Evolutionary conservation across 2,888 invertebrate genomes (phyloP).

Genomic region (Nemotelus nigrinus): DNA sequence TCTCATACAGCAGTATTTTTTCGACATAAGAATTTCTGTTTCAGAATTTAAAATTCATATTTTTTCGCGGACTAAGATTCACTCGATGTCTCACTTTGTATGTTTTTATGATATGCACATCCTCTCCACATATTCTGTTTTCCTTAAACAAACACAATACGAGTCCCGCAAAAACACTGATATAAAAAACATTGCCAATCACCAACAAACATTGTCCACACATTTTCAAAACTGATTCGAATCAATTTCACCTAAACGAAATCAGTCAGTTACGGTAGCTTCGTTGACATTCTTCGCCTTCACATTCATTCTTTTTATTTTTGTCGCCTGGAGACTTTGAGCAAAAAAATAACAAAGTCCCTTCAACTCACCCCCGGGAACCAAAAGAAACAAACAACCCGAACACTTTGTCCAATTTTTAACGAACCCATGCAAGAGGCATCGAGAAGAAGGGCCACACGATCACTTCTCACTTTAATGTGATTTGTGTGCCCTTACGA

Average conservation of each 20-base stretch:
- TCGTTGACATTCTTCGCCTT: conserved; percentile 26
- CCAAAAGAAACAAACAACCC: not conserved
- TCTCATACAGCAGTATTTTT: too few relatives aligned
- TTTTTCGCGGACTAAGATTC: too few relatives aligned
- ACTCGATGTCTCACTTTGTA: too few relatives aligned
- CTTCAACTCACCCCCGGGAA: not conserved
- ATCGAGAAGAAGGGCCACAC: conserved; percentile 38
- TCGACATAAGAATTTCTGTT: too few relatives aligned
- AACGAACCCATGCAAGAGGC: not conserved
- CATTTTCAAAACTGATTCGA: conserved; percentile 47
- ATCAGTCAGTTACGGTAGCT: conserved; percentile 48
- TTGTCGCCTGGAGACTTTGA: too few relatives aligned
- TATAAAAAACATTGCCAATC: not conserved
- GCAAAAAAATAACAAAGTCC: not conserved
- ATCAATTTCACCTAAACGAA: conserved; percentile 33
- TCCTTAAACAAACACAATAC: too few relatives aligned
- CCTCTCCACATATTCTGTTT: too few relatives aligned
- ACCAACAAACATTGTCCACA: conserved; percentile 40
- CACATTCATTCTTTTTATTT: conserved; percentile 10
- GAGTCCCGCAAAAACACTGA: too few relatives aligned
- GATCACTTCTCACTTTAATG: conserved; percentile 37
- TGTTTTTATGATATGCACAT: too few relatives aligned
- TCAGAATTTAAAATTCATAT: too few relatives aligned
- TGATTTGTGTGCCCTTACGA: conserved; percentile 30
- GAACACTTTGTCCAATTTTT: not conserved